phyloP scores from a whole-genome alignment of 2,888 invertebrate species.

The Tetanocera ferruginea region DNA sequence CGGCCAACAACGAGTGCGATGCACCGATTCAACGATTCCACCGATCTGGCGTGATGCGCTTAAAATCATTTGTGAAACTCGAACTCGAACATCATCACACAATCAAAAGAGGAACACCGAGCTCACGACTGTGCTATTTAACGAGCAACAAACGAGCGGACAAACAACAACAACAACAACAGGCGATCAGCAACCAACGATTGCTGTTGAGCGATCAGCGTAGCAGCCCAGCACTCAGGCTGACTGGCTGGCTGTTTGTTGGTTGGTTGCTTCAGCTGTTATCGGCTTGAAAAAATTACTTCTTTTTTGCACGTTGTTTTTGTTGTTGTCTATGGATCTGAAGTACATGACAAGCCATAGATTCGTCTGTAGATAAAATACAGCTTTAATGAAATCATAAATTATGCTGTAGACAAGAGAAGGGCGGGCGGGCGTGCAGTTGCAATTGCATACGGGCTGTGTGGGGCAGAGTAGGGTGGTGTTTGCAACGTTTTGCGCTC shows the following conservation, averaged over 20 bases:
- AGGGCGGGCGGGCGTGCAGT: not conserved
- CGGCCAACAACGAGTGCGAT: not conserved
- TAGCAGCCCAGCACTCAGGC: not conserved
- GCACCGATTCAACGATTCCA: not conserved
- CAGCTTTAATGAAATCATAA: conserved; percentile 69
- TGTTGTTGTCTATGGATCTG: conserved; percentile 41
- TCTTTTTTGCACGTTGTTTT: conserved; percentile 52
- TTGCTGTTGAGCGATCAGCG: conserved; percentile 5
- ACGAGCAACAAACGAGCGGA: conserved; percentile 48
- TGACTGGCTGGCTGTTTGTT: not conserved
- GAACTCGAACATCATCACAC: conserved; percentile 50
- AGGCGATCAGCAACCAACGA: not conserved
- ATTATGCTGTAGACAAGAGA: conserved; percentile 51
- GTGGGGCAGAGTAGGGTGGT: not conserved
- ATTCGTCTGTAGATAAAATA: conserved; percentile 66
- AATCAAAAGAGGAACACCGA: conserved; percentile 52
- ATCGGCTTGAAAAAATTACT: conserved; percentile 53
- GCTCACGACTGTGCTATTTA: conserved; percentile 54
- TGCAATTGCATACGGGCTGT: not conserved
- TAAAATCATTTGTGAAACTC: conserved; percentile 46
- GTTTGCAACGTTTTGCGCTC: not conserved
- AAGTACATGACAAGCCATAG: conserved; percentile 60
- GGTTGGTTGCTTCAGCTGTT: conserved; percentile 39
- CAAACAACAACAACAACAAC: conserved; percentile 4
- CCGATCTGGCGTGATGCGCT: not conserved